These are phyloP conservation scores for Chlorodrepanis virens DNA, from an alignment of 2,113 vertebrate species.

Conservation along the genomic window DNA sequence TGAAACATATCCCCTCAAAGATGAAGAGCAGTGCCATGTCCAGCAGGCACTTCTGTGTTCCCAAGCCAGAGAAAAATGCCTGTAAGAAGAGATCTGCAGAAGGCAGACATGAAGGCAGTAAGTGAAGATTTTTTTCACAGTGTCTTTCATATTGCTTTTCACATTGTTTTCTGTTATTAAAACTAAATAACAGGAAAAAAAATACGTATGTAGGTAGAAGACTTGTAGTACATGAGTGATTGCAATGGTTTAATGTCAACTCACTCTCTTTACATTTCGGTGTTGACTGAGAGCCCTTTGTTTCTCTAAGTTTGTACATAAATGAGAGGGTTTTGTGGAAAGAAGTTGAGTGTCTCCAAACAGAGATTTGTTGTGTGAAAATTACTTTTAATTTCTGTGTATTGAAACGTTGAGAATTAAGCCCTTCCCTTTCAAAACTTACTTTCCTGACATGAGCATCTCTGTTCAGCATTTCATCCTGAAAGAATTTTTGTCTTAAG, in stretches of 20 bases:
- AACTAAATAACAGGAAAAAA: background rate
- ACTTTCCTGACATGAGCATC: rapidly evolving
- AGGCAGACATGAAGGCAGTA: background rate
- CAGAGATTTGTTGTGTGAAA: background rate
- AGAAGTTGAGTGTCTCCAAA: conserved; percentile 32
- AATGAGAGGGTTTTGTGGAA: background rate
- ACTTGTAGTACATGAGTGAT: background rate
- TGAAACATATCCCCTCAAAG: background rate
- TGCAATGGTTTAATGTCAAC: background rate
- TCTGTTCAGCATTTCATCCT: background rate
- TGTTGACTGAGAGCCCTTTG: background rate
- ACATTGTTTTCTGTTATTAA: background rate
- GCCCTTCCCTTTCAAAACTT: background rate
- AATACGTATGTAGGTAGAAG: background rate
- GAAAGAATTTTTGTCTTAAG: background rate
- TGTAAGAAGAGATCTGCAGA: background rate
- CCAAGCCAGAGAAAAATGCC: background rate
- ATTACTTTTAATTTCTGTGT: background rate
- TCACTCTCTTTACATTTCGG: background rate
- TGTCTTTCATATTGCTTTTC: background rate
- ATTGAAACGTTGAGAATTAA: background rate
- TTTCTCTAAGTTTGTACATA: background rate
- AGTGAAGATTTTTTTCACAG: background rate
- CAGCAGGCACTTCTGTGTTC: background rate
- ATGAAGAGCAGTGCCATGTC: background rate